Evolutionary conservation across 2,113 vertebrate genomes (phyloP), one percentile per base, ranked within the genome.

Genomic region (Artemisiospiza belli): DNA sequence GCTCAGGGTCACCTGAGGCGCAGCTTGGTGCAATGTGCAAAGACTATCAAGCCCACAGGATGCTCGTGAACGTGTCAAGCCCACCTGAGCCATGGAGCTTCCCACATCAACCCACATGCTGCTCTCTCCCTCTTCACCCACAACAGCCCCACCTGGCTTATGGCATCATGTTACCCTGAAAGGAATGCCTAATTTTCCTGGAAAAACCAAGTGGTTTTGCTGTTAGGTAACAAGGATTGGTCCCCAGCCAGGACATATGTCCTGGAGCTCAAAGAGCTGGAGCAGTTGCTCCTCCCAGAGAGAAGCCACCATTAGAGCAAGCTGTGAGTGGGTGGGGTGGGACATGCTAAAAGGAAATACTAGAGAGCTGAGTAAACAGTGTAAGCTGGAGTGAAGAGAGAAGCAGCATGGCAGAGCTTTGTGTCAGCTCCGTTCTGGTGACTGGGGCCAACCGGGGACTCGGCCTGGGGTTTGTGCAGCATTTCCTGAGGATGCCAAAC

Each of bases 391-490:
- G 70, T 2, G 31, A 76, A 10, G 19, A 87, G 15, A 68, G 21
- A 16, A 76, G 30, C 9, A 20, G 4, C 16, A 96, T 90, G 95
- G 74, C 2, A 81, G 74, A 31, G 19, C 52, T 94, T 2, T 1
- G 0, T 6, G 16, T 83, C 33, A 0, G 0, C 47, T 78, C 94
- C 0, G n/a, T 95, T 43, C 92, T 97, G 72, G 96, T 97, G 54
- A 97, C 97, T 1, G 97, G 96, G 18, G 92, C 96, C 66, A 98
- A 97, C 87, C 43, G 86, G 0, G 96, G 95, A 2, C 23, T 97
- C 1, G 96, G 97, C 31, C 87, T 97, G 47, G 96, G 96, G 39
- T 2, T 97, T 3, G 37, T 97, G 16, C 72, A 41, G 28, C 95
- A 97, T 4, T 22, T 92, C 39, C 76, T 94, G 66, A 59, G 18